A percentile compares a stretch with the other conserved stretches of the same genome.
phyloP scores from a whole-genome alignment of 2,888 invertebrate species.

The Steinernema scapterisci region DNA sequence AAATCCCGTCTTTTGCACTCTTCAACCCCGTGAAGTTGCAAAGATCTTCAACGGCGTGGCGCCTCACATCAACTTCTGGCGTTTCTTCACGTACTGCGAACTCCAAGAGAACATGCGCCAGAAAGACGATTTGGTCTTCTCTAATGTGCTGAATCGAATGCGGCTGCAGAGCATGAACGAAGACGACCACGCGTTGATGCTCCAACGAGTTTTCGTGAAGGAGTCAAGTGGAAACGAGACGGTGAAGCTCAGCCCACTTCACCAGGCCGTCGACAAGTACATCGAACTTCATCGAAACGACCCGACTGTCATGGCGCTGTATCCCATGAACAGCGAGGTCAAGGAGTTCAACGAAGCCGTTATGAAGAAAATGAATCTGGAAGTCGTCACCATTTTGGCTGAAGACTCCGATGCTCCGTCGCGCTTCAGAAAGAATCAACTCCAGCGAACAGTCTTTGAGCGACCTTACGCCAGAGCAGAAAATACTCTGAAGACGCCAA shows the following conservation, averaged over 20 bases:
- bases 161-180: background rate
- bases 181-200: background rate
- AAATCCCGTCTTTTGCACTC: background rate
- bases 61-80: conserved; percentile 1
- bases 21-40: background rate
- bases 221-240: background rate
- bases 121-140: background rate
- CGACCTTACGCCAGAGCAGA: background rate
- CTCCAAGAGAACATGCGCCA: conserved; percentile 29
- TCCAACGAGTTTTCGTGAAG: background rate
- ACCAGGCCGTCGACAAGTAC: background rate
- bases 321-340: no score
- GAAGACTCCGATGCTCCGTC: background rate
- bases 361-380: background rate
- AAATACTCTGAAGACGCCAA: background rate
- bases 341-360: conserved; percentile 19
- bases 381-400: background rate
- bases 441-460: background rate
- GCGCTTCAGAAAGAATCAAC: background rate
- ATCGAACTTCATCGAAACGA: no score
- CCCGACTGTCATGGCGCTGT: conserved; percentile 8
- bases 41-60: background rate
- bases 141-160: background rate
- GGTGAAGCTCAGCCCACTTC: background rate
- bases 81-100: conserved; percentile 3